phyloP scores from a whole-genome alignment of 2,113 vertebrate genomes.

The Glaucidium brasilianum region DNA sequence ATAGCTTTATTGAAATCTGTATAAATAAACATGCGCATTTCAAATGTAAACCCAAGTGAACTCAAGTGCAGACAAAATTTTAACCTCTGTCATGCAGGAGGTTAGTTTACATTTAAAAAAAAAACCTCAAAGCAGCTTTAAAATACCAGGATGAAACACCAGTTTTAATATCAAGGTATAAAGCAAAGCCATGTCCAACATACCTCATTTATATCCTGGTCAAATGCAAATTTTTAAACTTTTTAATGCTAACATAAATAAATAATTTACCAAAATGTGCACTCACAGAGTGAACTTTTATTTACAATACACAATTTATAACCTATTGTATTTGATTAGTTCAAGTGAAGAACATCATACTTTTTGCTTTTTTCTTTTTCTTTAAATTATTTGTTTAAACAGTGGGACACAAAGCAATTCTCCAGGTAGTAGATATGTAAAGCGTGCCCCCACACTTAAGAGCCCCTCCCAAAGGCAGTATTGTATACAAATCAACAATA shows the following conservation, averaged over 20 bases:
- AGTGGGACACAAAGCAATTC: conserved; percentile 77
- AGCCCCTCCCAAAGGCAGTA: conserved; percentile 83
- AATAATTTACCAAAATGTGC: conserved; percentile 99
- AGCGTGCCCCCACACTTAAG: conserved; percentile 75
- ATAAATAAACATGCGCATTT: conserved; percentile 99
- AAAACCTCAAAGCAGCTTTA: conserved; percentile 78
- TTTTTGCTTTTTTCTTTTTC: conserved; percentile 72
- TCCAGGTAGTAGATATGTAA: conserved; percentile 79
- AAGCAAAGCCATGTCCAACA: conserved; percentile 80
- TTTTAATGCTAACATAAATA: conserved; percentile 99
- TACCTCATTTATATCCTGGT: conserved; percentile 84
- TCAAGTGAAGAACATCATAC: conserved; percentile 83
- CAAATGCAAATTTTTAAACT: conserved; percentile 86
- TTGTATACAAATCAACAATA: conserved; percentile 76
- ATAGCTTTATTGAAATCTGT: conserved; percentile 99
- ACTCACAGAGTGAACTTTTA: conserved; percentile 99
- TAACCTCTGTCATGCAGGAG: conserved; percentile 95
- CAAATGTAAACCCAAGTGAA: conserved; percentile 99
- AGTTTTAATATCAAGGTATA: conserved; percentile 85
- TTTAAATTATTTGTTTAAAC: conserved; percentile 39
- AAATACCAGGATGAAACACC: conserved; percentile 87
- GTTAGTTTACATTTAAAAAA: conserved; percentile 85
- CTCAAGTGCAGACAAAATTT: conserved; percentile 97
- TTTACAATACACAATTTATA: conserved; percentile 98
- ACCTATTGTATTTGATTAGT: conserved; percentile 91